Evolutionary conservation across 1,140 invertebrate species (phyloP).

Genomic region (Holotrichia oblita): DNA sequence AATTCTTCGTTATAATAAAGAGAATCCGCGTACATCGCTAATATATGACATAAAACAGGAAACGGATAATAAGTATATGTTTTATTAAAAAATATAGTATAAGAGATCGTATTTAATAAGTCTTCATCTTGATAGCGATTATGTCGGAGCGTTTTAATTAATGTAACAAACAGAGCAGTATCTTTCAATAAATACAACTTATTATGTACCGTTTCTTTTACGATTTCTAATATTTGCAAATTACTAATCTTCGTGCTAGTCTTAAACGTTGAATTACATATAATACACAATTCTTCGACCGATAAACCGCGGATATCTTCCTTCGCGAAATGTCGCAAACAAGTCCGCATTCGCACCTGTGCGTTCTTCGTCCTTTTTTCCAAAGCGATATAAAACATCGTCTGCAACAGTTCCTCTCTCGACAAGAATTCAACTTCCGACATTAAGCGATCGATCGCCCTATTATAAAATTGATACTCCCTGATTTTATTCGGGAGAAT

Average conservation of each 20-base stretch:
- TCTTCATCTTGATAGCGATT: slow-evolving; percentile 58
- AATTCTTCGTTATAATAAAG: slow-evolving; percentile 58
- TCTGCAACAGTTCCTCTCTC: slow-evolving; percentile 54
- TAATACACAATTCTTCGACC: slow-evolving; percentile 55
- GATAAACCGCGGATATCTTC: slow-evolving; percentile 50
- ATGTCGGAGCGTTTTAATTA: slow-evolving; percentile 58
- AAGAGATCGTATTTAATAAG: slow-evolving; percentile 56
- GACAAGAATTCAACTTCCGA: slow-evolving; percentile 44
- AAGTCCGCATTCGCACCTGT: slow-evolving; percentile 51
- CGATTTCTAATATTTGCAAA: slow-evolving; percentile 50
- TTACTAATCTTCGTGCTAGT: slow-evolving; percentile 58
- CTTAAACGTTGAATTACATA: slow-evolving; percentile 59
- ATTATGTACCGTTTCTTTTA: slow-evolving; percentile 52
- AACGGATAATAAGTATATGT: slow-evolving; percentile 56
- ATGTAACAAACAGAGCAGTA: slow-evolving; percentile 55
- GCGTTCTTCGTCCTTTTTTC: slow-evolving; percentile 53
- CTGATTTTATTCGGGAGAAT: slow-evolving; percentile 50
- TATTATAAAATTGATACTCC: slow-evolving; percentile 52
- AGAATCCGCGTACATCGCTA: slow-evolving; percentile 58
- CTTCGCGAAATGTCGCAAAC: slow-evolving; percentile 49
- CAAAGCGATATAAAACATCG: slow-evolving; percentile 57
- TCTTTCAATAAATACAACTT: slow-evolving; percentile 57
- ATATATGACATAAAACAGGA: slow-evolving; percentile 55
- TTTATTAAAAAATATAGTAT: slow-evolving; percentile 59
- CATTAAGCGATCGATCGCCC: slow-evolving; percentile 48